Conservation (phyloP, 2,888 invertebrate genomes). For the Tolmerus cingulatus region DNA sequence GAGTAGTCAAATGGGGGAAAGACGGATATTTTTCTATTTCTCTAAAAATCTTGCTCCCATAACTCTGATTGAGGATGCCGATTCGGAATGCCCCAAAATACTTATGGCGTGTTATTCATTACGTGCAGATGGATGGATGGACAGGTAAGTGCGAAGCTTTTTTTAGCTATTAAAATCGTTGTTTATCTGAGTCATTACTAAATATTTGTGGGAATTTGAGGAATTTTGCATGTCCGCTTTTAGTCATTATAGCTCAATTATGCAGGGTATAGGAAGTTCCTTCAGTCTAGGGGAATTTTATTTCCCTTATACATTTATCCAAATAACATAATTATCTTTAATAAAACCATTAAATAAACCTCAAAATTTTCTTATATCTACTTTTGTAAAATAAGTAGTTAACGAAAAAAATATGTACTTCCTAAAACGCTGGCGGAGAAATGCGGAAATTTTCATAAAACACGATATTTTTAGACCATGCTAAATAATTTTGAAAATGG, state of each 20-base stretch:
- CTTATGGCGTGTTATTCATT: background rate
- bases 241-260: background rate
- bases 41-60: background rate
- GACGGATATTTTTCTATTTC: background rate
- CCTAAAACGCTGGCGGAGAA: no score
- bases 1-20: background rate
- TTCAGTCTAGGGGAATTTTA: background rate
- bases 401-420: no score
- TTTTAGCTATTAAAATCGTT: background rate
- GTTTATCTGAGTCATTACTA: background rate
- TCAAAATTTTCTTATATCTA: no score
- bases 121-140: background rate
- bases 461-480: no score
- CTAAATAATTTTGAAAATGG: no score
- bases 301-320: no score
- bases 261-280: background rate
- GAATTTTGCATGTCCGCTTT: background rate
- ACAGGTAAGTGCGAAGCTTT: background rate
- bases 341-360: no score
- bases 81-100: background rate
- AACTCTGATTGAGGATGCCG: background rate
- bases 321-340: no score
- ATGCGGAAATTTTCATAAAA: no score
- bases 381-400: no score
- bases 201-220: background rate